Evolutionary conservation across 2,113 vertebrate genomes (phyloP).

Genomic region (Gambusia affinis): DNA sequence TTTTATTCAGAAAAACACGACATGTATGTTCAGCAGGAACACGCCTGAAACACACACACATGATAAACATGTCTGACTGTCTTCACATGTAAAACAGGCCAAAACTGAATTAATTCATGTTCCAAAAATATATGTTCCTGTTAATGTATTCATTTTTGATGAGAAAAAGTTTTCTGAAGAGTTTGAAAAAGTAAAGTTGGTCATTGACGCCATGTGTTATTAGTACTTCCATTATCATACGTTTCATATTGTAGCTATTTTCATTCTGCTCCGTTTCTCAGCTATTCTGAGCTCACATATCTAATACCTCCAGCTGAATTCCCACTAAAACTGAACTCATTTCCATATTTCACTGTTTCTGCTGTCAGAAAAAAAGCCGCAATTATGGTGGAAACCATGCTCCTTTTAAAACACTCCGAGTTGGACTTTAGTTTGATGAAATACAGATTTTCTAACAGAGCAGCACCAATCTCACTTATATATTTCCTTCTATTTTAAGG

Average conservation of each 20-base stretch:
- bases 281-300: neutral
- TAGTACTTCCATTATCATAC: neutral
- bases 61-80: neutral
- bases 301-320: neutral
- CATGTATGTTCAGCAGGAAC: neutral
- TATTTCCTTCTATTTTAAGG: neutral
- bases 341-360: neutral
- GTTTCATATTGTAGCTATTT: neutral
- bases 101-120: neutral
- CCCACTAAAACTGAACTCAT: neutral
- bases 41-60: neutral
- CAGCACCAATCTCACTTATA: neutral
- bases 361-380: neutral
- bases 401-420: neutral
- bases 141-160: neutral
- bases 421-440: neutral
- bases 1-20: constrained; percentile 34
- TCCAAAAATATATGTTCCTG: neutral
- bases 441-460: neutral
- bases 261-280: neutral
- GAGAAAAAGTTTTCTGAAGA: neutral
- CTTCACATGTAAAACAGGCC: neutral
- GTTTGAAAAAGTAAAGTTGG: neutral
- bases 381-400: neutral
- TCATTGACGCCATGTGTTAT: neutral